These are phyloP conservation scores for Drosophila willistoni DNA, from an alignment of 1,140 invertebrate species.

Conservation along the genomic window DNA sequence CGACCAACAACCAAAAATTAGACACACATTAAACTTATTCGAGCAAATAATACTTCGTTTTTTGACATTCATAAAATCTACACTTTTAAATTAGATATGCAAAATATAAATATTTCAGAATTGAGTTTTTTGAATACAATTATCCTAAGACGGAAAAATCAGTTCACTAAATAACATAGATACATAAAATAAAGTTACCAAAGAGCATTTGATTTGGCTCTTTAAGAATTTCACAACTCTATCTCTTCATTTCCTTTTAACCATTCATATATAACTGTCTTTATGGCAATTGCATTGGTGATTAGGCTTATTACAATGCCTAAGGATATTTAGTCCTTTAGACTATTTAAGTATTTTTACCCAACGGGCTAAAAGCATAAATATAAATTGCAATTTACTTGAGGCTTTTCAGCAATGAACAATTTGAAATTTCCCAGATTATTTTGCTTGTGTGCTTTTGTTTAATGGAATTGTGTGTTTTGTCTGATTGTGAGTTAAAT, in stretches of 20 bases:
- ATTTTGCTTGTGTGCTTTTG: conserved; percentile 10
- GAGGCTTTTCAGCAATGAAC: conserved; percentile 24
- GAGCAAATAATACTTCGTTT: too few relatives aligned
- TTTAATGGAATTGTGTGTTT: conserved; percentile 38
- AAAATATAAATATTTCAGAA: too few relatives aligned
- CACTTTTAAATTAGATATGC: too few relatives aligned
- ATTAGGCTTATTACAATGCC: conserved; percentile 59
- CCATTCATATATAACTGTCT: conserved; percentile 11
- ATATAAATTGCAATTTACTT: conserved; percentile 68
- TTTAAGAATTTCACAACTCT: not conserved
- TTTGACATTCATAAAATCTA: too few relatives aligned
- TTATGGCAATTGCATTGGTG: conserved; percentile 44
- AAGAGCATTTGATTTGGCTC: conserved; percentile 20
- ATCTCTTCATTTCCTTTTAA: not conserved
- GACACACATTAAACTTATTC: too few relatives aligned
- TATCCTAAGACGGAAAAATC: too few relatives aligned
- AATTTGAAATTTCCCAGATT: conserved; percentile 22
- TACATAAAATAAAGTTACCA: not conserved
- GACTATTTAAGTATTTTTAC: conserved; percentile 32
- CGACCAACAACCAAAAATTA: too few relatives aligned
- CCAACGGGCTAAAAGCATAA: conserved; percentile 41
- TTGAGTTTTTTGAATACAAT: too few relatives aligned
- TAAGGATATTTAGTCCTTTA: conserved; percentile 45
- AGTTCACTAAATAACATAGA: too few relatives aligned
- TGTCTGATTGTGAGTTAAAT: conserved; percentile 52